Evolutionary conservation across 1,140 invertebrate genomes (phyloP).

Genomic region (Sycobia sp.): DNA sequence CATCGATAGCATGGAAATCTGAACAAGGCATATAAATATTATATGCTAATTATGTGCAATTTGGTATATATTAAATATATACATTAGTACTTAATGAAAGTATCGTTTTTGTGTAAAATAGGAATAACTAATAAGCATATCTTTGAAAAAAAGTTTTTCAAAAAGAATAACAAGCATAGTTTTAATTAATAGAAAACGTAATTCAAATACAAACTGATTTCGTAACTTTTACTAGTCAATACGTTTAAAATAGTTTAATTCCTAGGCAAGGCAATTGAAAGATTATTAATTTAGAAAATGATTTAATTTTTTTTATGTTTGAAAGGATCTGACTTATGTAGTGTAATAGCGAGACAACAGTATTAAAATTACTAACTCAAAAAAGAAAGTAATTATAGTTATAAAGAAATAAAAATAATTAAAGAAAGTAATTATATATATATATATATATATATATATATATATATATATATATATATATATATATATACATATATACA

Average conservation of each 20-base stretch:
- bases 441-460: neutral
- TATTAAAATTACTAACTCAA: constrained; percentile 21
- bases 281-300: neutral
- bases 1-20: too few relatives aligned
- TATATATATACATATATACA: too few relatives aligned
- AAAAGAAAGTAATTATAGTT: neutral
- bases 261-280: constrained; percentile 5
- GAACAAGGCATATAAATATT: neutral
- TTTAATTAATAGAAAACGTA: constrained; percentile 12
- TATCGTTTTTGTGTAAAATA: too few relatives aligned
- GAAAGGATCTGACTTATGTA: neutral
- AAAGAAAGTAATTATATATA: neutral
- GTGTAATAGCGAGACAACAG: constrained; percentile 3
- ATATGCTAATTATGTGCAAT: neutral
- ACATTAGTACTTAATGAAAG: neutral
- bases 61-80: neutral
- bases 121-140: neutral
- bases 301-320: constrained; percentile 6
- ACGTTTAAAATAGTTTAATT: constrained; percentile 1
- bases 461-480: too few relatives aligned
- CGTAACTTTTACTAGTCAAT: constrained; percentile 28
- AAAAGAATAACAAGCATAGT: neutral
- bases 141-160: neutral
- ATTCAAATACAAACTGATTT: constrained; percentile 18
- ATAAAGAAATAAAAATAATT: neutral